Conservation (phyloP, 2,888 invertebrate species). For the Phaonia tiefii region DNA sequence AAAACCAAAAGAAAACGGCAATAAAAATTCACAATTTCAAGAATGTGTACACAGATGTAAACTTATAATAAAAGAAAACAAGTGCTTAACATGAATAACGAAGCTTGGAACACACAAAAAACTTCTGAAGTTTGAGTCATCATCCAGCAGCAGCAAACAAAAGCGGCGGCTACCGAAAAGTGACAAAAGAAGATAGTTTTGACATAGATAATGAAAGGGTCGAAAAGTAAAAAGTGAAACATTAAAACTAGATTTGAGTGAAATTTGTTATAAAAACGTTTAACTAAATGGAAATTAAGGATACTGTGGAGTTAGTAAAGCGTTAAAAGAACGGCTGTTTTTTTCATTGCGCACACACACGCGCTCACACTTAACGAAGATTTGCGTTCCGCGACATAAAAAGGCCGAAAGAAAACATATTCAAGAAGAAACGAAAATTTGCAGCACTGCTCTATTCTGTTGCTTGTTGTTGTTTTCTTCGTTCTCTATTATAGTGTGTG, state of each 20-base stretch:
- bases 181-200: background rate
- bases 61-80: too few relatives aligned
- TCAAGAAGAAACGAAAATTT: background rate
- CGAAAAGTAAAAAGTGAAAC: too few relatives aligned
- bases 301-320: background rate
- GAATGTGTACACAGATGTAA: too few relatives aligned
- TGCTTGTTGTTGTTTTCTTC: constrained; percentile 18
- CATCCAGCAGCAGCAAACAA: constrained; percentile 18
- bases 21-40: background rate
- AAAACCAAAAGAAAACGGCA: background rate
- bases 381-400: constrained; percentile 64
- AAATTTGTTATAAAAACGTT: too few relatives aligned
- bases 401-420: constrained; percentile 25
- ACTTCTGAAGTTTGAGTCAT: constrained; percentile 47
- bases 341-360: constrained; percentile 35
- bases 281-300: too few relatives aligned
- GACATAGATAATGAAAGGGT: background rate
- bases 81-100: too few relatives aligned
- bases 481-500: too few relatives aligned
- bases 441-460: constrained; percentile 1
- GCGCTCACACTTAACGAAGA: constrained; percentile 61
- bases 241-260: too few relatives aligned
- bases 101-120: background rate
- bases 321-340: constrained; percentile 24
- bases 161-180: background rate